Evolutionary conservation across 92 coral and sea anemone species (phyloP).

Genomic region (Parazoanthus darwini): DNA sequence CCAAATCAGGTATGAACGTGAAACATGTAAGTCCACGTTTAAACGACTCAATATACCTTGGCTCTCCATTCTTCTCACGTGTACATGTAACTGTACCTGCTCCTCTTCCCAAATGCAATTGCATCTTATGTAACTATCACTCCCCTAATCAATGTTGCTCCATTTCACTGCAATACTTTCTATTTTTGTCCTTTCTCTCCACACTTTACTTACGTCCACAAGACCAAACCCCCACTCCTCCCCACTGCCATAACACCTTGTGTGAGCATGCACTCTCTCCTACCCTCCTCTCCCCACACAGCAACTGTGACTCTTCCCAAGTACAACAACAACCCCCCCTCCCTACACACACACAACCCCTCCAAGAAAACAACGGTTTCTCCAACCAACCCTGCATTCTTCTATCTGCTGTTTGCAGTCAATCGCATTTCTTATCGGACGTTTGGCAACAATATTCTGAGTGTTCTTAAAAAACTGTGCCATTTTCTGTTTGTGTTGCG

Average conservation of each 20-base stretch:
- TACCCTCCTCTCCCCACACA: not conserved
- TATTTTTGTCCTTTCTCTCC: too few species aligned
- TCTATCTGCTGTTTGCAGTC: slow-evolving; percentile 89
- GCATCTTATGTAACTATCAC: too few species aligned
- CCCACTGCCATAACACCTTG: not conserved
- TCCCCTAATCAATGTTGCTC: too few species aligned
- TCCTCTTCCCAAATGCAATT: not conserved
- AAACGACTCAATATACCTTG: not conserved
- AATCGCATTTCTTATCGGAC: slow-evolving; percentile 70
- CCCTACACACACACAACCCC: not conserved
- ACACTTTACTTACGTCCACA: too few species aligned
- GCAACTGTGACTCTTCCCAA: not conserved
- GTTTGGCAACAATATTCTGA: slow-evolving; percentile 72
- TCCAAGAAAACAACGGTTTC: not conserved
- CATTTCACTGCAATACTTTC: too few species aligned
- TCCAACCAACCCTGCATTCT: slow-evolving; percentile 69
- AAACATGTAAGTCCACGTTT: too few species aligned
- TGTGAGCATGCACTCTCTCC: not conserved
- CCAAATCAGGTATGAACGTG: too few species aligned
- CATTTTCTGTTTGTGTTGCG: slow-evolving; percentile 87
- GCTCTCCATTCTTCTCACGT: not conserved
- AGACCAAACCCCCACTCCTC: not conserved
- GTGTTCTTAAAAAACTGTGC: slow-evolving; percentile 86
- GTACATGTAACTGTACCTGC: not conserved
- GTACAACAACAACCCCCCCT: not conserved